phyloP scores from a whole-genome alignment of 1,140 invertebrate genomes.

The Drosophila sucinea region DNA sequence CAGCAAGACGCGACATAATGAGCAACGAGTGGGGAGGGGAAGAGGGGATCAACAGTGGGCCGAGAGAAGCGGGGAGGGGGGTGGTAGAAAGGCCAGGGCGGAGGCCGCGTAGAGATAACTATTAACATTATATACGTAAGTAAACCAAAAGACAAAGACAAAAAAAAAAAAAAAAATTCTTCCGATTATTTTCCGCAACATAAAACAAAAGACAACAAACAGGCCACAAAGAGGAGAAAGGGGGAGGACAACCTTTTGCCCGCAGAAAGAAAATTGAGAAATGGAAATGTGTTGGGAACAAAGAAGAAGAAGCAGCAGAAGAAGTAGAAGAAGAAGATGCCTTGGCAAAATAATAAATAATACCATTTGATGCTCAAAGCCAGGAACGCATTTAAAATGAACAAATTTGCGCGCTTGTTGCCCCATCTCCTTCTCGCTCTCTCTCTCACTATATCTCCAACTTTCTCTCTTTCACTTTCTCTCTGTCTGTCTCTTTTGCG shows the following conservation, averaged over 20 bases:
- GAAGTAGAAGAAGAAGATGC: constrained; percentile 17
- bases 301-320: not conserved
- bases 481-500: constrained; percentile 34
- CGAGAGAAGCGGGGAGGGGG: constrained; percentile 6
- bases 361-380: constrained; percentile 79
- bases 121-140: constrained; percentile 74
- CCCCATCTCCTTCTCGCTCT: not conserved
- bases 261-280: constrained; percentile 18
- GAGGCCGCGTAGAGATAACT: constrained; percentile 67
- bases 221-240: constrained; percentile 30
- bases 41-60: too few species aligned
- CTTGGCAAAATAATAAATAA: constrained; percentile 73
- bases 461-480: not conserved
- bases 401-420: constrained; percentile 73
- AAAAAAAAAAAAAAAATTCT: constrained; percentile 66
- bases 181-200: constrained; percentile 79
- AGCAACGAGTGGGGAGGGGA: not conserved
- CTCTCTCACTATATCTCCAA: too few species aligned
- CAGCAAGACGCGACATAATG: constrained; percentile 52
- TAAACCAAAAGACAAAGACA: constrained; percentile 20
- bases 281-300: not conserved
- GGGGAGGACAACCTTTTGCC: constrained; percentile 23
- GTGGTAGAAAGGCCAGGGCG: not conserved
- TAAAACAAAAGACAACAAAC: constrained; percentile 81
- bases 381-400: constrained; percentile 73